Evolutionary conservation across 2,888 invertebrate species (phyloP).

Genomic region (Anoncus sp.): DNA sequence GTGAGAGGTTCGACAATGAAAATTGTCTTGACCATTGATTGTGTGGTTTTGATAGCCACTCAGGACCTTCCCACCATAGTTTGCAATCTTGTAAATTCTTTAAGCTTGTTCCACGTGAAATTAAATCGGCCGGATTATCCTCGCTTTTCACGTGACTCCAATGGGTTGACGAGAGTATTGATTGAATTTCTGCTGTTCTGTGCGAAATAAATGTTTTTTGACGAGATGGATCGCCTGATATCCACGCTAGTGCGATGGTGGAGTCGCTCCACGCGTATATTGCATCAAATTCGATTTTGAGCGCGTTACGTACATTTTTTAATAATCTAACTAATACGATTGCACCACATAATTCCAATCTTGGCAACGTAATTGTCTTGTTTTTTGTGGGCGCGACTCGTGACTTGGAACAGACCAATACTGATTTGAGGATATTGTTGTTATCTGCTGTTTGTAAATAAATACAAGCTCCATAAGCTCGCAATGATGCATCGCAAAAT

Average conservation of each 20-base stretch:
- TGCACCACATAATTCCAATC: constrained; percentile 55
- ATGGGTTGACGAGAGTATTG: constrained; percentile 19
- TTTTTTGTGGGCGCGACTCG: constrained; percentile 50
- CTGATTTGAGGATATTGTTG: neutral
- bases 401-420: constrained; percentile 59
- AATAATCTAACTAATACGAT: constrained; percentile 45
- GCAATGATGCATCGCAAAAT: constrained; percentile 49
- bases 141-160: constrained; percentile 57
- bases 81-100: constrained; percentile 12
- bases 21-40: too few species aligned
- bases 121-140: too few species aligned
- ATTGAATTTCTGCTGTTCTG: constrained; percentile 61
- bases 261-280: constrained; percentile 61
- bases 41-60: constrained; percentile 26
- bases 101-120: constrained; percentile 49
- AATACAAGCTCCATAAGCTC: constrained; percentile 53
- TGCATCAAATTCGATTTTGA: neutral
- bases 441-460: constrained; percentile 14
- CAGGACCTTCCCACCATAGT: constrained; percentile 47
- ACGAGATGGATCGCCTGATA: constrained; percentile 40
- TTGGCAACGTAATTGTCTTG: constrained; percentile 45
- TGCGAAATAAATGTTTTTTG: constrained; percentile 50
- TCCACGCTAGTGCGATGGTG: constrained; percentile 62
- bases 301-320: neutral
- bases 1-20: too few species aligned